Evolutionary conservation across 2,797 vertebrate genomes (phyloP).

Genomic region (Rhinichthys osculus): DNA sequence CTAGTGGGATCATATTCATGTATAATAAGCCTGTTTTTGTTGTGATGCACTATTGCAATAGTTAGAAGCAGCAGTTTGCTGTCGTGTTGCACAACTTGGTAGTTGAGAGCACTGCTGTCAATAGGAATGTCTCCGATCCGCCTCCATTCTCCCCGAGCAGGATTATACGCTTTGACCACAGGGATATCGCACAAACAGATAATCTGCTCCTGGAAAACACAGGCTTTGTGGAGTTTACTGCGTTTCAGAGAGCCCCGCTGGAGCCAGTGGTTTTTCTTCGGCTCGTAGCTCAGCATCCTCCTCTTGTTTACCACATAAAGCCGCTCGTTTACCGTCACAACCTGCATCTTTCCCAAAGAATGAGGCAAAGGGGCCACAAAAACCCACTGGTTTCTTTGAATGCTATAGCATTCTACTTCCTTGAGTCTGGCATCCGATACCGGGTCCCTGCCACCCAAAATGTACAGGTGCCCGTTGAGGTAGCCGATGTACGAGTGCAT

Average conservation of each 20-base stretch:
- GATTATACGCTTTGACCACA: slow-evolving; percentile 87
- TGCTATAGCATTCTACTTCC: slow-evolving; percentile 88
- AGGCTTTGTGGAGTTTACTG: slow-evolving; percentile 88
- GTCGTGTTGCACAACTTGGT: slow-evolving; percentile 85
- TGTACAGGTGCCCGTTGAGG: slow-evolving; percentile 87
- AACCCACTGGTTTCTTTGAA: slow-evolving; percentile 89
- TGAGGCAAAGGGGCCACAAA: slow-evolving; percentile 86
- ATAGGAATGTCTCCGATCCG: slow-evolving; percentile 85
- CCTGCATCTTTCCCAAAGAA: slow-evolving; percentile 87
- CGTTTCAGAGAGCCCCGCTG: slow-evolving; percentile 85
- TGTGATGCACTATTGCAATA: slow-evolving; percentile 85
- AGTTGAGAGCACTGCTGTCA: slow-evolving; percentile 85
- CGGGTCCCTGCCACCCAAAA: slow-evolving; percentile 85
- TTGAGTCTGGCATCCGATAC: slow-evolving; percentile 83
- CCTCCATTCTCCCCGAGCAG: slow-evolving; percentile 84
- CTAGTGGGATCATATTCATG: slow-evolving; percentile 84
- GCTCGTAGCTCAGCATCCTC: slow-evolving; percentile 87
- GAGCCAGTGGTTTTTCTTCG: slow-evolving; percentile 86
- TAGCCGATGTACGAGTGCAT: slow-evolving; percentile 87
- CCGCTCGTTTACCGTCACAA: slow-evolving; percentile 85
- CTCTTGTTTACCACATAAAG: slow-evolving; percentile 88
- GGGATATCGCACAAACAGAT: slow-evolving; percentile 89
- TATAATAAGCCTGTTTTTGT: slow-evolving; percentile 86
- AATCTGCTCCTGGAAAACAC: slow-evolving; percentile 88
- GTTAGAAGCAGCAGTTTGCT: slow-evolving; percentile 85